Evolutionary conservation across 2,113 vertebrate species (phyloP), one percentile per base, ranked within the genome.

Genomic region (Mustela nigripes): DNA sequence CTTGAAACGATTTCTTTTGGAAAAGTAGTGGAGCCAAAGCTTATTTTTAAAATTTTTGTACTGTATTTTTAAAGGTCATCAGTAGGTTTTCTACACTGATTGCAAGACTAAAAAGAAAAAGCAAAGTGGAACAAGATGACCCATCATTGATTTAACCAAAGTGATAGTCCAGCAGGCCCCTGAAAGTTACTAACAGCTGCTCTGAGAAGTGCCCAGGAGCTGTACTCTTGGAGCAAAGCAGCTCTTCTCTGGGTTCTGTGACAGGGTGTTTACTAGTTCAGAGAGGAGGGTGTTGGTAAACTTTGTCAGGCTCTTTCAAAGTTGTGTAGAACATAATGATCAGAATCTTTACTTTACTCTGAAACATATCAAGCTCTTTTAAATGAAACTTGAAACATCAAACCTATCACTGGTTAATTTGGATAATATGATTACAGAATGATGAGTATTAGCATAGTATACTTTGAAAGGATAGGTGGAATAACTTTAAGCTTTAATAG

Each of bases 111-210:
- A 36, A 53, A 86, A 76, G 65, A 42, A 62, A 69, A 67, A 85
- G 28, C 67, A 18, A 95, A 83, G 69, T 56, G 45, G 62, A 73
- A 84, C 39, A 74, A 53, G 89, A 76, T 93, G 95, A 69, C 45
- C 80, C 42, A 67, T 95, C 50, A 60, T 90, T 95, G 65, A 85
- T 89, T 81, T 92, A 93, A 80, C 67, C 39, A 14, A 79, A 84
- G 83, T 56, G 83, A 45, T 82, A 96, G 88, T 83, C 67, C 80
- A 0, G 0, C 89, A 93, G 97, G 87, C 73, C 4, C 63, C 94
- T 97, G 1, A 71, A 22, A 19, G 85, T 96, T 45, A 3, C n/a
- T 92, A 28, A 88, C 97, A 48, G 96, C 96, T 39, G 95, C 65
- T 96, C 7, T 31, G 39, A 2, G 9, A 42, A 93, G 81, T 74